Evolutionary conservation across 2,888 invertebrate genomes (phyloP).

Genomic region (Willowsia nigromaculata): DNA sequence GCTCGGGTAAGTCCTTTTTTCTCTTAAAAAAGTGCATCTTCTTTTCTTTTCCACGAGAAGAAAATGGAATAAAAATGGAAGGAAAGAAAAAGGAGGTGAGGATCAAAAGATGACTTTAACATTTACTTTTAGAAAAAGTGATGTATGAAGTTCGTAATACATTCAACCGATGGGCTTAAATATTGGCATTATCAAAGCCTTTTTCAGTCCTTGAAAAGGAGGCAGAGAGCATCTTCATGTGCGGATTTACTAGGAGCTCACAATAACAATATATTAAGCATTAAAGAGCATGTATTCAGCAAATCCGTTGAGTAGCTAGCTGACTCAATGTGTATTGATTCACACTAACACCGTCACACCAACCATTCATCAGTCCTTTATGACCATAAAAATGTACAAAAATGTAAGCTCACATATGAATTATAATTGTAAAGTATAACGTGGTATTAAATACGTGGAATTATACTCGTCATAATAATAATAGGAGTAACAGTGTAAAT

Average conservation of each 20-base stretch:
- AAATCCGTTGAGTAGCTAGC: not conserved
- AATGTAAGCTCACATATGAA: not conserved
- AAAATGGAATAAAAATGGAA: constrained; percentile 27
- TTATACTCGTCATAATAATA: not conserved
- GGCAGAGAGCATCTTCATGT: constrained; percentile 4
- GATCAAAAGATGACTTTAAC: constrained; percentile 9
- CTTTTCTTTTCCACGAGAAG: not conserved
- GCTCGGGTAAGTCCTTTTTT: constrained; percentile 1
- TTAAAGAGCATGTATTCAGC: not conserved
- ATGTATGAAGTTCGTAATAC: not conserved
- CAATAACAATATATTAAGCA: constrained; percentile 2
- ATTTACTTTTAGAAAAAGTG: not conserved
- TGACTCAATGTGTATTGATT: not conserved
- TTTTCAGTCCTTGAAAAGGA: not conserved
- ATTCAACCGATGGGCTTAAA: constrained; percentile 12
- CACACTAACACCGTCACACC: not conserved
- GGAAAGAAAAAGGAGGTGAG: not conserved
- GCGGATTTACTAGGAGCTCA: not conserved
- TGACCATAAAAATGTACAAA: not conserved
- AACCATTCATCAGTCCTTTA: not conserved
- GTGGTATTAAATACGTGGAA: not conserved
- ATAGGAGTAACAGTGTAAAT: not conserved
- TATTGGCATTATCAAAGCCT: constrained; percentile 19
- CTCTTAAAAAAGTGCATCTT: not conserved
- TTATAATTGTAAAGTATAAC: not conserved